Conservation (phyloP, 2,888 invertebrate species). For the Slavum lentiscoides region DNA sequence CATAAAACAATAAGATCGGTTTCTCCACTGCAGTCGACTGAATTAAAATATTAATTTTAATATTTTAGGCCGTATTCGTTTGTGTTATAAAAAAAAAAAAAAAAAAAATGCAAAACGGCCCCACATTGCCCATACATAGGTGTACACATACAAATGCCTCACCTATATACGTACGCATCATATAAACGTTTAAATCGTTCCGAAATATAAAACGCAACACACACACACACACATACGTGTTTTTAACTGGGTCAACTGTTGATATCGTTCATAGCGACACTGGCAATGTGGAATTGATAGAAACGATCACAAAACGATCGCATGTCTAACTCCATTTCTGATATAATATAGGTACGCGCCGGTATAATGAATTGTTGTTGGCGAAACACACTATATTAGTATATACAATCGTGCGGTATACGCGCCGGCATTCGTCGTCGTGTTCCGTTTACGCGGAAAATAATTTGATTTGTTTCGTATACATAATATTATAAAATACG, state of each 20-base stretch:
- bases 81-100: no score
- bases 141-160: background rate
- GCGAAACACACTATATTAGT: conserved; percentile 1
- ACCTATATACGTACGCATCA: no score
- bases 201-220: conserved; percentile 14
- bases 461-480: no score
- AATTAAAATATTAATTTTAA: no score
- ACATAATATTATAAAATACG: no score
- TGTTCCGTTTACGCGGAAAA: background rate
- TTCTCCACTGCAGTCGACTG: no score
- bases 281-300: conserved; percentile 13
- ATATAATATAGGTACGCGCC: conserved; percentile 10
- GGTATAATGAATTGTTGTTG: conserved; percentile 38
- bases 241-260: conserved; percentile 46
- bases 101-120: background rate
- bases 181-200: background rate
- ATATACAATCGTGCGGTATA: conserved; percentile 9
- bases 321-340: conserved; percentile 45
- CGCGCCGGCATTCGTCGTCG: conserved; percentile 18
- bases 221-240: no score
- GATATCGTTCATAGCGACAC: conserved; percentile 28
- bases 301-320: conserved; percentile 15
- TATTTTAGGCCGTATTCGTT: no score
- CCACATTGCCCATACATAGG: no score
- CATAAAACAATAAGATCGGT: no score